Evolutionary conservation across 1,140 invertebrate genomes (phyloP).

Genomic region (Pachypeltis micranthus): DNA sequence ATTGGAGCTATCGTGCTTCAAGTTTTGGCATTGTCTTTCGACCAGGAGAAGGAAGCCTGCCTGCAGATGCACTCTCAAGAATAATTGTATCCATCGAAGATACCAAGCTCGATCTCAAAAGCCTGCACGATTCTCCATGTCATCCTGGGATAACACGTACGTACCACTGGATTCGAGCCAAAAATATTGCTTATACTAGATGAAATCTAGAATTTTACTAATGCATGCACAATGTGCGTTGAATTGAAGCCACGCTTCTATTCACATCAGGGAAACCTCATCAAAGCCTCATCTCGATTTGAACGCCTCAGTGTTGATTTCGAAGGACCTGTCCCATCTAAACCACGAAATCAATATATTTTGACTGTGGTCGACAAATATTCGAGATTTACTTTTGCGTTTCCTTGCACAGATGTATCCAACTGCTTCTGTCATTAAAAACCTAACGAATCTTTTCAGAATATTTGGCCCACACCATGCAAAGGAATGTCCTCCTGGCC

Average conservation of each 20-base stretch:
- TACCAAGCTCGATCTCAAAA: no score
- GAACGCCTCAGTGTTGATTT: not conserved
- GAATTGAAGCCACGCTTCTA: not conserved
- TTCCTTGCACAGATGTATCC: not conserved
- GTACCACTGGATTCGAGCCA: no score
- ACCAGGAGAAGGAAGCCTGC: not conserved
- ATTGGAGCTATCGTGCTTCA: not conserved
- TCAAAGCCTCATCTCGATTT: not conserved
- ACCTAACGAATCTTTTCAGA: no score
- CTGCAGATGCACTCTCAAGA: not conserved
- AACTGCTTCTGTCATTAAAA: no score
- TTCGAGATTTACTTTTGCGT: not conserved
- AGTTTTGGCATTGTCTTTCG: not conserved
- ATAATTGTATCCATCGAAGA: not conserved
- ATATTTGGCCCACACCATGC: no score
- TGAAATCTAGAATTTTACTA: no score
- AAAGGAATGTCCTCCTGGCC: no score
- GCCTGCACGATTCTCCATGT: no score
- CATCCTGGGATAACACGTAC: no score
- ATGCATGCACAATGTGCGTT: no score
- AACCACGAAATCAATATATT: not conserved
- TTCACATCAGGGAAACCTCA: not conserved
- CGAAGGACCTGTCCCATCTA: not conserved
- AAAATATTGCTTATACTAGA: no score
- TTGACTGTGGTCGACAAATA: not conserved